Base-by-base conservation (phyloP, 2,113 vertebrate species). In the Gymnogyps californianus region DNA sequence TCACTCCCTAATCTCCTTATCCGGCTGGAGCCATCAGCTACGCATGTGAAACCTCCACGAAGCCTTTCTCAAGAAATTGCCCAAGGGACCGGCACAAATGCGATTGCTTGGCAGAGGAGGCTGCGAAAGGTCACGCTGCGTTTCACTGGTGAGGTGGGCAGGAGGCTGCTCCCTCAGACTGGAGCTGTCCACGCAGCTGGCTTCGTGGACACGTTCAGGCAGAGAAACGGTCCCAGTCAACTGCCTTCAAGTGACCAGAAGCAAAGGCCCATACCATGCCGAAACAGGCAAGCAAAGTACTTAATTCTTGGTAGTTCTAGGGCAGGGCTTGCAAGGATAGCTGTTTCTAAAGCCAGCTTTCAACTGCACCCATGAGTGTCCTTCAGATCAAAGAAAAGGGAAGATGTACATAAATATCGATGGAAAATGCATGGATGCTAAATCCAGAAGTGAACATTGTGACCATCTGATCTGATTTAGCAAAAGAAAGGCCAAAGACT, bases 11-110 rank as follows among this genome's bases (percentile, higher is more conserved):
- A 38, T 40, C 46, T 89, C 47, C 58, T 70, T 52, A 40, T 34
- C 40, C 57, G 62, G 71, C 86, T 79, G 82, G 54, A 96, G 83
- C 47, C 64, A 74, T 59, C 62, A 49, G 88, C 90, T 36, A 44
- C 2, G 3, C 76, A 34, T 28, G 84, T 29, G 88, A 46, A 76
- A 77, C 36, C 80, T 57, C 10, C 55, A 4, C 0, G 4, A 90
- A 77, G 67, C 55, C 13, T 88, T 86, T 96, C 86, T 32, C 76
- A 71, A 34, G 61, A 64, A 24, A 12, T 4, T 47, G 89, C 70
- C 83, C 62, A 87, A 71, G 89, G 83, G 80, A 93, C 72, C 76
- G 84, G 83, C 55, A 72, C 47, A 52, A 54, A 57, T 10, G 29
- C 1, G 11, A 54, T 5, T 51, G 40, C 51, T 29, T 16, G 26